A percentile compares a stretch with the other conserved stretches of the same genome.
phyloP scores from a whole-genome alignment of 2,113 vertebrate genomes.

The Mirza zaza region DNA sequence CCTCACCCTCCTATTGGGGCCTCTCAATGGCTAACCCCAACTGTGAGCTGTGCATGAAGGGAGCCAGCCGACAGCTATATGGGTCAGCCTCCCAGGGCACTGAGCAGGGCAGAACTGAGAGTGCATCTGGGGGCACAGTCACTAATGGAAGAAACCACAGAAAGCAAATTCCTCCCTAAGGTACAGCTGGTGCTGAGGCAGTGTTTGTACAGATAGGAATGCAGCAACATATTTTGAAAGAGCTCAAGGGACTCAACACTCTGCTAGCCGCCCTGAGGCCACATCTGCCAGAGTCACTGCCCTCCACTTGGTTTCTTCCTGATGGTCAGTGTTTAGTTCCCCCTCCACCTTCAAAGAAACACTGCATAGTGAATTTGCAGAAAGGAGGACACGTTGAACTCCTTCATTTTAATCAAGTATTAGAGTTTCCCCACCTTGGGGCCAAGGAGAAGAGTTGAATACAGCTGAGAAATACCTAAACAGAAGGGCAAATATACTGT shows the following conservation, averaged over 20 bases:
- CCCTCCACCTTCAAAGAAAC: not conserved
- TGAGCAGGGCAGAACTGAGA: not conserved
- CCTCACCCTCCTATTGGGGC: not conserved
- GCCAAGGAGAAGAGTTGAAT: not conserved
- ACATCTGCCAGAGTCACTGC: not conserved
- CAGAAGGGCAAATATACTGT: not conserved
- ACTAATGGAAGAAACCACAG: constrained; percentile 2
- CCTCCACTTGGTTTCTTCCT: not conserved
- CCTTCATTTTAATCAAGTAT: not conserved
- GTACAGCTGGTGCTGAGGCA: not conserved
- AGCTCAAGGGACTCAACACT: not conserved
- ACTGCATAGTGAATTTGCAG: not conserved
- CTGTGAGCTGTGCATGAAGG: not conserved
- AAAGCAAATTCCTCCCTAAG: not conserved
- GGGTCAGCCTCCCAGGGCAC: not conserved
- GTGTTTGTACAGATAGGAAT: not conserved
- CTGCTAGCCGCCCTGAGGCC: not conserved
- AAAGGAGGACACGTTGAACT: not conserved
- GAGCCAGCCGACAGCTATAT: not conserved
- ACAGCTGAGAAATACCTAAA: not conserved
- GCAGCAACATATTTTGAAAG: not conserved
- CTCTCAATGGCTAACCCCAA: not conserved
- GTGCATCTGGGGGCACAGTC: not conserved
- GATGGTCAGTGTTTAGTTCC: not conserved
- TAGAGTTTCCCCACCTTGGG: not conserved